Base-by-base conservation (phyloP, 2,113 vertebrate species). In the Chionis minor region DNA sequence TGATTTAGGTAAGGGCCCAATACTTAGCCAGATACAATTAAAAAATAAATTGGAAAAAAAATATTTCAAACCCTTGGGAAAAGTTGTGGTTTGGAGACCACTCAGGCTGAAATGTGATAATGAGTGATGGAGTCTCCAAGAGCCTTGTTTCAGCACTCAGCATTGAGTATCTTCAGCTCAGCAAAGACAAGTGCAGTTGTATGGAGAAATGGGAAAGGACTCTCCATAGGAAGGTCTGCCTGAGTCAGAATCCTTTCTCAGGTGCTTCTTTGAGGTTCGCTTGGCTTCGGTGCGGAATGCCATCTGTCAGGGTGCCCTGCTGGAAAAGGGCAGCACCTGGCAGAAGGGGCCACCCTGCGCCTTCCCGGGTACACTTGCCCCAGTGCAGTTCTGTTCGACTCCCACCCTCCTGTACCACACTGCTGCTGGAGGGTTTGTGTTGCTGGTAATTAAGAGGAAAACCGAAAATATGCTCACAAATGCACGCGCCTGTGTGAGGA, bases 51-150 rank as follows among this genome's bases (percentile, higher is more conserved):
- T 44, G 44, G 14, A 14, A 44, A 44, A 72, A 47, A 24, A 54
- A 14, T 44, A 67, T 62, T 78, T 72, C 21, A 73, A 40, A 73
- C 75, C 63, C 42, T 70, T 66, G 80, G 58, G 82, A 83, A 81
- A 61, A 92, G 30, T 21, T 92, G 95, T 94, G 75, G 72, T 92
- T 92, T 94, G 75, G 82, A 93, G 94, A 69, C 74, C 58, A 65
- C 79, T 92, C 71, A 65, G 75, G 73, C 83, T 90, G 82, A 93
- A 92, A 90, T 69, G 71, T 65, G 82, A 28, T 94, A 80, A 86
- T 70, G 88, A 93, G 40, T 16, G 82, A 78, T 87, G 86, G 73
- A 87, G 52, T 58, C 86, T 93, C 74, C 86, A 63, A 86, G 71
- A 49, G 73, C 84, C 78, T 58, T 2, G 3, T 74, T 96, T 85